Conservation (phyloP, 1,140 invertebrate genomes). For the Atta cephalotes region DNA sequence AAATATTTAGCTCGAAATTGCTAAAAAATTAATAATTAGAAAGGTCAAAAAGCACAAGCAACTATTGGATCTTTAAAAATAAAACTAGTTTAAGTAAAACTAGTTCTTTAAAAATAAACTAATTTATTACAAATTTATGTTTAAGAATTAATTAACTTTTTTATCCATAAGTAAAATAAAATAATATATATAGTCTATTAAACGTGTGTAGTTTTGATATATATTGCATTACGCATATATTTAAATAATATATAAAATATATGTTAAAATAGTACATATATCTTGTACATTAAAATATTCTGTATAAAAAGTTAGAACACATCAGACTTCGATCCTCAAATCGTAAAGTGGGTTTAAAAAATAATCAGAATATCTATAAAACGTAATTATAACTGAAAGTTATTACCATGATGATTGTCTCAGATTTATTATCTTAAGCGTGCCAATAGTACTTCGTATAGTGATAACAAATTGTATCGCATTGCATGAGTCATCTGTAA, state of each 20-base stretch:
- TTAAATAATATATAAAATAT: conserved; percentile 5
- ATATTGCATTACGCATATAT: not conserved
- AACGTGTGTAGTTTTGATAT: too few species aligned
- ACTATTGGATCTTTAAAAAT: too few species aligned
- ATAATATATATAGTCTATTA: too few species aligned
- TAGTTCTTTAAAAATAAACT: too few species aligned
- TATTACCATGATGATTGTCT: not conserved
- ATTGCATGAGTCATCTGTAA: not conserved
- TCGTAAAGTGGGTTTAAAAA: not conserved
- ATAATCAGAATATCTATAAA: not conserved
- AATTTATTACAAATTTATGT: too few species aligned
- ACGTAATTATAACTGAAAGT: not conserved
- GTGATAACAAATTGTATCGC: not conserved
- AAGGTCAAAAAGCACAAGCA: too few species aligned
- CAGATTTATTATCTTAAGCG: not conserved
- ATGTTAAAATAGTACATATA: not conserved
- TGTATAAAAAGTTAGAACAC: not conserved
- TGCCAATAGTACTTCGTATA: not conserved
- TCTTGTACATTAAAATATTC: not conserved
- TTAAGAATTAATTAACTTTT: too few species aligned
- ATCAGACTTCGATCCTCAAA: not conserved
- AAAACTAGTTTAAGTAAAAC: too few species aligned
- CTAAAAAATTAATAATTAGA: too few species aligned
- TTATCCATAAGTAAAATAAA: too few species aligned
- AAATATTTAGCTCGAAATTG: too few species aligned